phyloP scores from a whole-genome alignment of 2,888 invertebrate species.

The Brachypalpus laphriformis region DNA sequence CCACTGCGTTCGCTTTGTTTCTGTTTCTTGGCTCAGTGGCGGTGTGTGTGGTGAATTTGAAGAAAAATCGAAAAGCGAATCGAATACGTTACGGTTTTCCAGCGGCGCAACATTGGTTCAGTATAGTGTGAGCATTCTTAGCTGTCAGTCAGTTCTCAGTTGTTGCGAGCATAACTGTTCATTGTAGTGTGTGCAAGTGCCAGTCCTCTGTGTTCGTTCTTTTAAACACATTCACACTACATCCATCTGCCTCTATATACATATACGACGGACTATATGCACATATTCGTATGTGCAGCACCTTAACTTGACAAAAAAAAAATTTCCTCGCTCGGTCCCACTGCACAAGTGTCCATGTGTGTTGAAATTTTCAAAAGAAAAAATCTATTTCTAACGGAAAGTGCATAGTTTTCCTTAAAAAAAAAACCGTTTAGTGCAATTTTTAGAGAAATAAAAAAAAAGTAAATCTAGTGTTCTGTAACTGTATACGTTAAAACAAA shows the following conservation, averaged over 20 bases:
- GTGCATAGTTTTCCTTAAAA: conserved; percentile 40
- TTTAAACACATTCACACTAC: conserved; percentile 67
- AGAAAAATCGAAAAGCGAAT: conserved; percentile 72
- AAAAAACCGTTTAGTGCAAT: conserved; percentile 62
- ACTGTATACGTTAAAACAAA: conserved; percentile 42
- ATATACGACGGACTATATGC: conserved; percentile 58
- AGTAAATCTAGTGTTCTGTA: conserved; percentile 44
- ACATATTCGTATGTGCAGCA: conserved; percentile 47
- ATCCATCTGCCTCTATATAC: conserved; percentile 32
- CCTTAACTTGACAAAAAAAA: conserved; percentile 28
- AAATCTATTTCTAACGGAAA: conserved; percentile 46
- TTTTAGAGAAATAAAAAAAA: conserved; percentile 18
- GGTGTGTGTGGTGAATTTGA: conserved; percentile 63
- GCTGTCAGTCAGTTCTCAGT: conserved; percentile 70
- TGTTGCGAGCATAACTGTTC: conserved; percentile 61
- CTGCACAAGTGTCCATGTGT: conserved; percentile 62
- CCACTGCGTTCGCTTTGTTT: background rate
- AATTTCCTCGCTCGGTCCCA: conserved; percentile 56
- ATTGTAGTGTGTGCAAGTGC: conserved; percentile 69
- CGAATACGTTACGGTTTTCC: conserved; percentile 73
- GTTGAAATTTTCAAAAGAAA: conserved; percentile 16
- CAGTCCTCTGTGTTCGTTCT: conserved; percentile 68
- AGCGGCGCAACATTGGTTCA: conserved; percentile 63
- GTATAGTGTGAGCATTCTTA: conserved; percentile 72
- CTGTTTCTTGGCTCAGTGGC: background rate